Base-by-base conservation (phyloP, 2,113 vertebrate genomes). In the Channa argus region DNA sequence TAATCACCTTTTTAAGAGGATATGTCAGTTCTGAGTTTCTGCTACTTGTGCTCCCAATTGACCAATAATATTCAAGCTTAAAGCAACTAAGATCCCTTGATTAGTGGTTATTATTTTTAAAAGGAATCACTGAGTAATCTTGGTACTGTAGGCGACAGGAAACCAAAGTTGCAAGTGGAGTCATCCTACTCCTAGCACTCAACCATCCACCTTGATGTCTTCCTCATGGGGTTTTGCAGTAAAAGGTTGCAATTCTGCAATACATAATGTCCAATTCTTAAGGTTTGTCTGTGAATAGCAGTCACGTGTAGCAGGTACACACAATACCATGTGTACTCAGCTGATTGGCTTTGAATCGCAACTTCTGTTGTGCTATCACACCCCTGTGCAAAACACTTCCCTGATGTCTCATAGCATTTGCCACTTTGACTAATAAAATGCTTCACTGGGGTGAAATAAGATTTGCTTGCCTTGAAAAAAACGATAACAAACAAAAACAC, bases 381-480 rank as follows among this genome's bases (percentile, higher is more conserved):
- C 65, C 66, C 65, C 47, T 47, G 44, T 86, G 47, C 33, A 49
- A 24, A 3, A 1, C 3, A 0, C 15, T 14, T 50, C 46, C 59
- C 49, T 36, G 44, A 68, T 65, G 71, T 63, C 74, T 84, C 15
- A 61, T 38, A 45, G 43, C 37, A 52, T 78, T 80, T 51, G 33
- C 44, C 43, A 69, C 62, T 58, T 47, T 52, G 46, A 85, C 63
- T 66, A 77, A 85, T 77, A 71, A 84, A 79, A 80, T 63, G 51
- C 9, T 39, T 77, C 59, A 55, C 47, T 6, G 11, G 66, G 61
- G 63, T 65, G 61, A 75, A 51, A 71, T 60, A 77, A 34, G 7
- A 77, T 61, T 59, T 4, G 5, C 63, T 45, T 75, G 45, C 43
- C 56, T 66, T 52, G 47, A 83, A 55, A 55, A 55, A 72, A 68